A percentile compares a stretch with the other conserved stretches of the same genome.
These are phyloP conservation scores for Microcebus jonahi DNA, from an alignment of 2,113 vertebrate species.

Conservation along the genomic window DNA sequence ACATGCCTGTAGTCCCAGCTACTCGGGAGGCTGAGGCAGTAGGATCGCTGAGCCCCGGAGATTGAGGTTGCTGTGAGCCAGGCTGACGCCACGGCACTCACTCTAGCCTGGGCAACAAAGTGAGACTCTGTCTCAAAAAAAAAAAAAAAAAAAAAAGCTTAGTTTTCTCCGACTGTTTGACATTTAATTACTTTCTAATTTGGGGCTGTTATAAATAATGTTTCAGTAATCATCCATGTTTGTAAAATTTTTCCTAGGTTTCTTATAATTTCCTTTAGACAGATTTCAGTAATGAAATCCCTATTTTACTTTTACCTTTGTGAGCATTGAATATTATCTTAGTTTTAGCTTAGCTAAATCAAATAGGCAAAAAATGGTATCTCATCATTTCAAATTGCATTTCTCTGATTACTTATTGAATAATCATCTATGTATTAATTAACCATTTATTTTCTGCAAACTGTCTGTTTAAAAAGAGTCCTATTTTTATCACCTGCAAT, in stretches of 20 bases:
- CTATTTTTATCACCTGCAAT: slow-evolving; percentile 63
- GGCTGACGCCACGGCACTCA: too few species aligned
- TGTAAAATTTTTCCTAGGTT: neutral
- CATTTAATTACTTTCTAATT: neutral
- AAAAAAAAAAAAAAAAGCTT: too few species aligned
- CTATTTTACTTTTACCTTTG: slow-evolving; percentile 22
- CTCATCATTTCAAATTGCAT: slow-evolving; percentile 40
- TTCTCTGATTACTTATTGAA: slow-evolving; percentile 28
- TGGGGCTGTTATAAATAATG: neutral
- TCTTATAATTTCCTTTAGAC: slow-evolving; percentile 35
- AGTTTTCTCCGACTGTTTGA: neutral
- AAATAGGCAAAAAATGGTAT: slow-evolving; percentile 17
- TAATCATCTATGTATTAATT: slow-evolving; percentile 20
- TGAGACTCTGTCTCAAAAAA: too few species aligned
- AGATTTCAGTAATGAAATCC: slow-evolving; percentile 35
- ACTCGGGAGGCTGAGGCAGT: too few species aligned
- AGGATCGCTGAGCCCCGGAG: too few species aligned
- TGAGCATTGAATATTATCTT: neutral
- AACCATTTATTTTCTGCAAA: slow-evolving; percentile 48
- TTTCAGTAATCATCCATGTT: neutral
- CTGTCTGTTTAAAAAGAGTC: neutral
- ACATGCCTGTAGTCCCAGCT: too few species aligned
- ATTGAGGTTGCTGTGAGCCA: too few species aligned
- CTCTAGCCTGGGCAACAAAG: too few species aligned
- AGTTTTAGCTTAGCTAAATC: slow-evolving; percentile 48